phyloP scores from a whole-genome alignment of 2,888 invertebrate species.

The Brachyptera putata region DNA sequence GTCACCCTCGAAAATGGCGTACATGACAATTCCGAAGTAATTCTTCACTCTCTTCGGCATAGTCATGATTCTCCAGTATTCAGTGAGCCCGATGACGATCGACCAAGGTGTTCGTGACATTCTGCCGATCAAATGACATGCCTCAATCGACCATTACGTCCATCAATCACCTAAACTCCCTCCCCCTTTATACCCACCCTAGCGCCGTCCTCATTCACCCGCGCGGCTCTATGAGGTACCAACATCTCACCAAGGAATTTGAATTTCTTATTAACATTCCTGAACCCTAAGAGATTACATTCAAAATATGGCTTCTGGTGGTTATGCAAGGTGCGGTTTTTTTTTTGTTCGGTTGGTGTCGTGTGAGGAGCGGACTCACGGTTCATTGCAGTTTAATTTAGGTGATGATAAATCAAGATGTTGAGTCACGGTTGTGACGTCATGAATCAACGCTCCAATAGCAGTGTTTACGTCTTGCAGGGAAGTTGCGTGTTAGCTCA shows the following conservation, averaged over 20 bases:
- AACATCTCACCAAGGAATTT: background rate
- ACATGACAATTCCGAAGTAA: too few species aligned
- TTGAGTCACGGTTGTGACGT: too few species aligned
- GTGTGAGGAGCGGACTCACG: background rate
- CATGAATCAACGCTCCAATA: too few species aligned
- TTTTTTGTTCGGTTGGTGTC: background rate
- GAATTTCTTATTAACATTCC: conserved; percentile 7
- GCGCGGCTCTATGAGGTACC: background rate
- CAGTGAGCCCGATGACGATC: background rate
- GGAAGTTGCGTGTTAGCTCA: too few species aligned
- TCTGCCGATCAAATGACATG: conserved; percentile 22
- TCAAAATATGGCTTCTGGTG: too few species aligned
- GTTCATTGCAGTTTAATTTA: background rate
- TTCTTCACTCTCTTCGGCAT: background rate
- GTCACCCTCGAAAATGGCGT: too few species aligned
- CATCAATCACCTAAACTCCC: conserved; percentile 22
- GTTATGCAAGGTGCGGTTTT: background rate
- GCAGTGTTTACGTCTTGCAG: too few species aligned
- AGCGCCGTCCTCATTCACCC: background rate
- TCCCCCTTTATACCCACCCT: background rate
- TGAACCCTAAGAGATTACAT: background rate
- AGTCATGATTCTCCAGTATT: background rate
- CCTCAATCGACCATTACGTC: conserved; percentile 23
- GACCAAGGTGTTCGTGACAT: background rate
- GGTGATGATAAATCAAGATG: too few species aligned